A percentile compares a stretch with the other conserved stretches of the same genome.
Evolutionary conservation across 2,113 vertebrate species (phyloP).

Genomic region (Forbesichthys papilliferus): DNA sequence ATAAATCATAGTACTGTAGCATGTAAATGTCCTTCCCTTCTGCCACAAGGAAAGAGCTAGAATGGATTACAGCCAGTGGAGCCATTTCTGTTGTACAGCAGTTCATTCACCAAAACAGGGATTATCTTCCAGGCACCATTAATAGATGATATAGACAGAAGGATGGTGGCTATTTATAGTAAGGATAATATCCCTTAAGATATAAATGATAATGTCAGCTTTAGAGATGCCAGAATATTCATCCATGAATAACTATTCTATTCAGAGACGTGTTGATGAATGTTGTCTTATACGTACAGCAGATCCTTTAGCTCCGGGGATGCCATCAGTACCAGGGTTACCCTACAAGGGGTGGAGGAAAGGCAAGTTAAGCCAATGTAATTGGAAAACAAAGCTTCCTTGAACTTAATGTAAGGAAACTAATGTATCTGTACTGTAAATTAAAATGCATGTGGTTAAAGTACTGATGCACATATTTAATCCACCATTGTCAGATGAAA

Average conservation of each 20-base stretch:
- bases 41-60: no score
- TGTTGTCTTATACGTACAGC: conserved; percentile 77
- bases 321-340: conserved; percentile 91
- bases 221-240: not conserved
- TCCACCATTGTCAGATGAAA: not conserved
- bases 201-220: not conserved
- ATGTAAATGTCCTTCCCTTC: no score
- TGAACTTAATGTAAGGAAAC: not conserved
- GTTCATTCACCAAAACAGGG: not conserved
- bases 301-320: conserved; percentile 91
- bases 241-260: not conserved
- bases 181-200: not conserved
- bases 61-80: no score
- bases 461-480: no score
- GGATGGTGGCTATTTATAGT: not conserved
- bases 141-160: not conserved
- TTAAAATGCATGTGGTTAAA: no score
- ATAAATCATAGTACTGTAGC: no score
- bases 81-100: not conserved
- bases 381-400: not conserved
- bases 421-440: not conserved
- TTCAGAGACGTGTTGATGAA: not conserved
- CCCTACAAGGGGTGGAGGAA: conserved; percentile 73
- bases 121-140: not conserved
- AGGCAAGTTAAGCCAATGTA: not conserved